These are phyloP conservation scores for Papilio glaucus DNA, from an alignment of 1,140 invertebrate genomes.

Conservation along the genomic window DNA sequence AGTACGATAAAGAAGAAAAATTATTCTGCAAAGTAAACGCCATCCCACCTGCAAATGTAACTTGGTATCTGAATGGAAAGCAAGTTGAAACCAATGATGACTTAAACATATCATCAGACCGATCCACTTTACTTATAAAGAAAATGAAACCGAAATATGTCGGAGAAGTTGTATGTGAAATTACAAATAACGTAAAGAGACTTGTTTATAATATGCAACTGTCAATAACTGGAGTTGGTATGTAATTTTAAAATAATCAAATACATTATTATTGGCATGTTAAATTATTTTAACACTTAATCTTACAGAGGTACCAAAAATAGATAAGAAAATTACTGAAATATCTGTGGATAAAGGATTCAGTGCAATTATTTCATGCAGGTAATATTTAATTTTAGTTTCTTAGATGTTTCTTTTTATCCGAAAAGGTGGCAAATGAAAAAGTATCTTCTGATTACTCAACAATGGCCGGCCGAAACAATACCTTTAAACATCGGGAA, in stretches of 20 bases:
- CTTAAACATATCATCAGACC: constrained; percentile 37
- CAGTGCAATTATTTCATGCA: constrained; percentile 26
- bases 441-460: too few species aligned
- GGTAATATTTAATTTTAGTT: constrained; percentile 15
- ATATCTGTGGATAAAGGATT: background rate
- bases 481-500: too few species aligned
- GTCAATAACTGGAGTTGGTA: constrained; percentile 44
- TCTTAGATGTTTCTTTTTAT: background rate
- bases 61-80: constrained; percentile 41
- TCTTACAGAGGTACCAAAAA: constrained; percentile 29
- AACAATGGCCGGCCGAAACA: too few species aligned
- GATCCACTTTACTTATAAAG: constrained; percentile 39
- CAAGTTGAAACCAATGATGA: constrained; percentile 22
- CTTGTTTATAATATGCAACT: constrained; percentile 37
- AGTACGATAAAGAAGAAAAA: constrained; percentile 39
- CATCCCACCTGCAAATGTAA: constrained; percentile 40
- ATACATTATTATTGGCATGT: background rate
- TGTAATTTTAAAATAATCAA: background rate
- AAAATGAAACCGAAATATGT: constrained; percentile 36
- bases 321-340: constrained; percentile 28
- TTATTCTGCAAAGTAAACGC: constrained; percentile 44
- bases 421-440: too few species aligned
- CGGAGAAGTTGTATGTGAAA: constrained; percentile 42
- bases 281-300: background rate
- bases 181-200: constrained; percentile 30